A percentile compares a stretch with the other conserved stretches of the same genome.
phyloP scores from a whole-genome alignment of 2,888 invertebrate species.

The Rhyacophila evoluta region DNA sequence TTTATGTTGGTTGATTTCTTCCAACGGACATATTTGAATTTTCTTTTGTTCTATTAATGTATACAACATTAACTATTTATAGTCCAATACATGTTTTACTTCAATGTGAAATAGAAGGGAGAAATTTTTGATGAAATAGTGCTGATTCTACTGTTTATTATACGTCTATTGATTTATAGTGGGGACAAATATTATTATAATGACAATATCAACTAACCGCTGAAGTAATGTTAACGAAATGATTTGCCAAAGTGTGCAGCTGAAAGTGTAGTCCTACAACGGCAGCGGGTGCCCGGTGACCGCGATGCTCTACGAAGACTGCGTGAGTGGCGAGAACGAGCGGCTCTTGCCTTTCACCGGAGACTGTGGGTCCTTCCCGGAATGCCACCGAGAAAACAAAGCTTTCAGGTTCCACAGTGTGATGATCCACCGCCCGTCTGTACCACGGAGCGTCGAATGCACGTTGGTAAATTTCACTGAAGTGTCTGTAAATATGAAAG shows the following conservation, averaged over 20 bases:
- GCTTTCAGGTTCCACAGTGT: constrained; percentile 86
- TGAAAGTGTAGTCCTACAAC: constrained; percentile 93
- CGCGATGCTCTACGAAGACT: constrained; percentile 85
- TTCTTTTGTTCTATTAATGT: no score
- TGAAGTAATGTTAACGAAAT: constrained; percentile 90
- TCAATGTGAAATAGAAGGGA: no score
- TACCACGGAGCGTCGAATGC: constrained; percentile 94
- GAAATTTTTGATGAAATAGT: no score
- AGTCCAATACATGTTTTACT: no score
- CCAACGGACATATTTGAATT: no score
- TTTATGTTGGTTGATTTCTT: no score
- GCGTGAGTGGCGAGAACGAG: constrained; percentile 92
- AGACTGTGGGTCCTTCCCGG: constrained; percentile 73
- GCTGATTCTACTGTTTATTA: no score
- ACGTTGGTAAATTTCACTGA: constrained; percentile 82
- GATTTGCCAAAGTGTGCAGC: constrained; percentile 83
- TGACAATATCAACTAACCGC: constrained; percentile 71
- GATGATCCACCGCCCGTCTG: constrained; percentile 90
- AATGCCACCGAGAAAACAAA: constrained; percentile 92
- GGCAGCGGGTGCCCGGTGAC: constrained; percentile 88
- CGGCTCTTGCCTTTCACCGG: constrained; percentile 68
- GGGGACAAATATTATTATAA: no score
- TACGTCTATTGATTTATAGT: no score
- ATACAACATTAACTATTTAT: no score
- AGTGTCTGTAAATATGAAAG: constrained; percentile 72